Percentiles rank a stretch among this genome's conserved stretches.
These are phyloP conservation scores for Drepanosiphum platanoidis DNA, from an alignment of 2,888 invertebrate genomes.

Conservation along the genomic window DNA sequence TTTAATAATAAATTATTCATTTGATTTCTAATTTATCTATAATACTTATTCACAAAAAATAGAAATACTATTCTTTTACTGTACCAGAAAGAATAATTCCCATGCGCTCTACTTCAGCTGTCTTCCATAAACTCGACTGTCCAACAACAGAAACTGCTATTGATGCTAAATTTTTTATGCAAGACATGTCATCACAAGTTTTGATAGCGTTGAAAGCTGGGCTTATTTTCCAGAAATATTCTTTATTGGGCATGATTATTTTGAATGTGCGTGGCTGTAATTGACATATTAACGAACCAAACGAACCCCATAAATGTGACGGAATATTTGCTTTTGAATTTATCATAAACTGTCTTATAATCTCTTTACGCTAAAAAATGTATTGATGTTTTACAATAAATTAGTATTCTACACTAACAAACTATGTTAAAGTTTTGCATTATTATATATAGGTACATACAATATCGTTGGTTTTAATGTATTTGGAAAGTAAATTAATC, in stretches of 20 bases:
- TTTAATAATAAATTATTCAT: too few species aligned
- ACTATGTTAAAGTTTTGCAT: not conserved
- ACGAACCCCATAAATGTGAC: conserved; percentile 32
- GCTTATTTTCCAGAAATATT: conserved; percentile 50
- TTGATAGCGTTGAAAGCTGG: conserved; percentile 38
- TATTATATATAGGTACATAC: conserved; percentile 34
- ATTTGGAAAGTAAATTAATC: conserved; percentile 35
- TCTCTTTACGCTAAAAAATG: conserved; percentile 43
- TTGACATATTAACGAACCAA: conserved; percentile 54
- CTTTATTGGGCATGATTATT: conserved; percentile 48
- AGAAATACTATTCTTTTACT: not conserved
- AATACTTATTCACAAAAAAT: too few species aligned
- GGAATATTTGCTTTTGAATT: conserved; percentile 39
- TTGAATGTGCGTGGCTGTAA: conserved; percentile 32
- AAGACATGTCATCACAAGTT: conserved; percentile 25
- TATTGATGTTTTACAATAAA: not conserved
- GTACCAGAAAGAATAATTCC: conserved; percentile 54
- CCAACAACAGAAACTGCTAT: conserved; percentile 45
- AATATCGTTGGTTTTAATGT: not conserved
- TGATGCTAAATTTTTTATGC: conserved; percentile 49
- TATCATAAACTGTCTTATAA: conserved; percentile 27
- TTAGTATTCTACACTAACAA: not conserved
- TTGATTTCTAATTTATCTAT: too few species aligned
- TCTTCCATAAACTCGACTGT: conserved; percentile 31
- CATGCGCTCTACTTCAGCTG: conserved; percentile 44